These are phyloP conservation scores for Pseudotriccus pelzelni DNA, from an alignment of 2,797 vertebrate genomes.

Conservation along the genomic window DNA sequence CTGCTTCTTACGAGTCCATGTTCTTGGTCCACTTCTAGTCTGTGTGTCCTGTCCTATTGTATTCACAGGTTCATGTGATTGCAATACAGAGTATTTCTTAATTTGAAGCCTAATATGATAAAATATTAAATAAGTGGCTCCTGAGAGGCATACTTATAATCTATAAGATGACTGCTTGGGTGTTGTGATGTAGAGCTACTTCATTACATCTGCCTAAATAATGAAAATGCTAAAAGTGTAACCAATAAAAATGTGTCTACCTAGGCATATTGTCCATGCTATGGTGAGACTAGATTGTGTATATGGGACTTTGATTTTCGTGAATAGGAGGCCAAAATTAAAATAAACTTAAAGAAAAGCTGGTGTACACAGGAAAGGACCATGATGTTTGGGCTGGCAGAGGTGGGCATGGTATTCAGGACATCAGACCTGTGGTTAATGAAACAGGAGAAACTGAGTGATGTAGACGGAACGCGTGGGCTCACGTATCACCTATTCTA, in stretches of 20 bases:
- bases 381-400: neutral
- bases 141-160: neutral
- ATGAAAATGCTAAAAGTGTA: neutral
- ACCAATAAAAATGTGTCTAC: neutral
- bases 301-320: neutral
- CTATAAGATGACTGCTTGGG: neutral
- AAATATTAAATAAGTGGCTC: neutral
- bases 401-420: too few species aligned
- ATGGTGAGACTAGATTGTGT: neutral
- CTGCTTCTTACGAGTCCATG: neutral
- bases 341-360: neutral
- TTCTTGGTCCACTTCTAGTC: neutral
- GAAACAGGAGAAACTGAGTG: neutral
- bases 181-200: neutral
- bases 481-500: rapidly evolving
- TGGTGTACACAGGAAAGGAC: neutral
- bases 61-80: neutral
- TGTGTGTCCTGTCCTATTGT: neutral
- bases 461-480: neutral
- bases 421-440: neutral
- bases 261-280: neutral
- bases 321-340: neutral
- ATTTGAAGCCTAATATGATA: neutral
- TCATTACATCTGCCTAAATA: neutral
- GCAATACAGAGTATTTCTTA: neutral